Conservation (phyloP, 2,888 invertebrate genomes). For the Aphidoletes aphidimyza region DNA sequence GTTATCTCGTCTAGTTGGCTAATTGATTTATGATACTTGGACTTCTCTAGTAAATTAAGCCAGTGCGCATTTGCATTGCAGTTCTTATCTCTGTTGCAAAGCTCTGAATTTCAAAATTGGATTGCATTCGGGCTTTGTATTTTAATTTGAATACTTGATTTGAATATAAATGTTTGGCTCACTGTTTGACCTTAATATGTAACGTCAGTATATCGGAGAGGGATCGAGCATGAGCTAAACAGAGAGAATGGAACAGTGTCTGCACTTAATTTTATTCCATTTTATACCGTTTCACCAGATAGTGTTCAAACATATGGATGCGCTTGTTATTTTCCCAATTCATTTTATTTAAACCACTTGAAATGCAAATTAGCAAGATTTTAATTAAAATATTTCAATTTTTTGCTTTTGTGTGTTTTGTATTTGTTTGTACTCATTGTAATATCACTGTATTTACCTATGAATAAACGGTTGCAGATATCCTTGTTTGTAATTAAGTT, state of each 20-base stretch:
- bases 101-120: not conserved
- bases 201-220: not conserved
- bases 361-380: not conserved
- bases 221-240: no score
- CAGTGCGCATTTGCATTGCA: no score
- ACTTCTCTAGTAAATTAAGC: not conserved
- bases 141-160: not conserved
- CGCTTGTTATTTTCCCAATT: not conserved
- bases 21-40: not conserved
- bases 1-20: not conserved
- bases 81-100: not conserved
- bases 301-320: no score
- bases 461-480: no score
- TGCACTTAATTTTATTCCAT: not conserved
- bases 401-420: no score
- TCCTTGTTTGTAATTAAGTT: no score
- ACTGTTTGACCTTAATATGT: not conserved
- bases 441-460: no score
- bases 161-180: not conserved
- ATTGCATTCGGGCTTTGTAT: not conserved
- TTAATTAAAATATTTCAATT: slow-evolving; percentile 26
- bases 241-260: no score
- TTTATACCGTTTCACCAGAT: no score
- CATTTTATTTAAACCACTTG: not conserved
- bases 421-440: no score